Percentiles rank a stretch among this genome's conserved stretches.
Evolutionary conservation across 1,140 invertebrate genomes (phyloP).

Genomic region (Drosophila pectinifera): DNA sequence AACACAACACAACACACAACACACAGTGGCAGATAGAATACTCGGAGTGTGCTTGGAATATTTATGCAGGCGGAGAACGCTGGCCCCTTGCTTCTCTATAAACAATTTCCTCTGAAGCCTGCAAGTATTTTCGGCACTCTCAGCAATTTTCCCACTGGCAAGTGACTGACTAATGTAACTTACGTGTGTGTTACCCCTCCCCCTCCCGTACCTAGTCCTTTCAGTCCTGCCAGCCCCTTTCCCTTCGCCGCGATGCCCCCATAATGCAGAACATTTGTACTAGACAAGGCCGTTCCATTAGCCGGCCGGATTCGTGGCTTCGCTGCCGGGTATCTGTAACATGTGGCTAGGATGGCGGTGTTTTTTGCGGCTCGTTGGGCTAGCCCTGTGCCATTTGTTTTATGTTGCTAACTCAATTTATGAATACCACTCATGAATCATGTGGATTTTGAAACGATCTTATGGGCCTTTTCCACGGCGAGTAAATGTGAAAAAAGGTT

Average conservation of each 20-base stretch:
- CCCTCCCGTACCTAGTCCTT: not conserved
- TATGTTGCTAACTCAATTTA: conserved; percentile 72
- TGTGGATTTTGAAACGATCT: conserved; percentile 17
- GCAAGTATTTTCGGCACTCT: conserved; percentile 58
- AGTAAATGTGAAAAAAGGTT: conserved; percentile 11
- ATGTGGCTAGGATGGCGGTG: conserved; percentile 34
- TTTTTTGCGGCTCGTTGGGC: conserved; percentile 74
- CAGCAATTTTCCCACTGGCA: conserved; percentile 64
- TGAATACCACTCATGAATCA: conserved; percentile 55
- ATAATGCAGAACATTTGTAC: conserved; percentile 80
- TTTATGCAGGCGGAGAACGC: conserved; percentile 53
- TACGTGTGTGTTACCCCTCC: conserved; percentile 65
- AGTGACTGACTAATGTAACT: conserved; percentile 77
- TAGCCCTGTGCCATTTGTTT: conserved; percentile 73
- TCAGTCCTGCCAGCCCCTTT: conserved; percentile 6
- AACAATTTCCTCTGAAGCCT: conserved; percentile 50
- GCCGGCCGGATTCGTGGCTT: conserved; percentile 22
- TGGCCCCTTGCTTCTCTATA: conserved; percentile 47
- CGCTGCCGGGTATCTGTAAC: conserved; percentile 7
- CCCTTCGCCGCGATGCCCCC: conserved; percentile 39
- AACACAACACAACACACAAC: conserved; percentile 17
- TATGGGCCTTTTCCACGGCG: not conserved
- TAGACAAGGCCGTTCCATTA: conserved; percentile 57
- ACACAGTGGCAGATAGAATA: conserved; percentile 56
- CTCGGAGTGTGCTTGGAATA: conserved; percentile 66